phyloP scores from a whole-genome alignment of 2,888 invertebrate genomes.

The Crocallis elinguaria region DNA sequence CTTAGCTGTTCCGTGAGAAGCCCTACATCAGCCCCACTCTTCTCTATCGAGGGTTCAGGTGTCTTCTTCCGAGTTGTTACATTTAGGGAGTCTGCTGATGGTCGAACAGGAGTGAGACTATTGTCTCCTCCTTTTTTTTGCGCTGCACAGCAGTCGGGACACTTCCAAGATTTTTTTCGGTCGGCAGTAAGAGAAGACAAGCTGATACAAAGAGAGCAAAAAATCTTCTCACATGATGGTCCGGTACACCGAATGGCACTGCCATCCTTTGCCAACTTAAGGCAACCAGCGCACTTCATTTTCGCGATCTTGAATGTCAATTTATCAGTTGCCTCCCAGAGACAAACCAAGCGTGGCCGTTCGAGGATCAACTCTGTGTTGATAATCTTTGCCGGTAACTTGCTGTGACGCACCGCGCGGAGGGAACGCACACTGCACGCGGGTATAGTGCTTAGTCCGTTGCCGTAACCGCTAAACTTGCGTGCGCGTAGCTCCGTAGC shows the following conservation, averaged over 20 bases:
- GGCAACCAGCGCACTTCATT: too few relatives aligned
- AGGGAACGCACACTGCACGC: too few relatives aligned
- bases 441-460: background rate
- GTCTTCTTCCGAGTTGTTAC: too few relatives aligned
- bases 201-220: background rate
- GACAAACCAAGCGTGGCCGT: background rate
- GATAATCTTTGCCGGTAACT: background rate
- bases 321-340: background rate
- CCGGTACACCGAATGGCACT: background rate
- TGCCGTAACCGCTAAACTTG: background rate
- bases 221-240: background rate
- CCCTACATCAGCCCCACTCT: background rate
- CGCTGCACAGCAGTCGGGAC: too few relatives aligned
- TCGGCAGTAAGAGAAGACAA: background rate
- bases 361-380: background rate
- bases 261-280: background rate
- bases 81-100: too few relatives aligned
- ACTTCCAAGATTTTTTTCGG: background rate
- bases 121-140: too few relatives aligned
- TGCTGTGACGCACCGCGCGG: background rate
- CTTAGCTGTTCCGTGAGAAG: slow-evolving; percentile 1
- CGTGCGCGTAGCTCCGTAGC: background rate
- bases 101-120: too few relatives aligned
- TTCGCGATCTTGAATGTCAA: background rate
- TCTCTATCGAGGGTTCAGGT: background rate